Percentiles rank a stretch among this genome's conserved stretches.
phyloP scores from a whole-genome alignment of 2,888 invertebrate genomes.

The Ashinkailepas kermadecensis region DNA sequence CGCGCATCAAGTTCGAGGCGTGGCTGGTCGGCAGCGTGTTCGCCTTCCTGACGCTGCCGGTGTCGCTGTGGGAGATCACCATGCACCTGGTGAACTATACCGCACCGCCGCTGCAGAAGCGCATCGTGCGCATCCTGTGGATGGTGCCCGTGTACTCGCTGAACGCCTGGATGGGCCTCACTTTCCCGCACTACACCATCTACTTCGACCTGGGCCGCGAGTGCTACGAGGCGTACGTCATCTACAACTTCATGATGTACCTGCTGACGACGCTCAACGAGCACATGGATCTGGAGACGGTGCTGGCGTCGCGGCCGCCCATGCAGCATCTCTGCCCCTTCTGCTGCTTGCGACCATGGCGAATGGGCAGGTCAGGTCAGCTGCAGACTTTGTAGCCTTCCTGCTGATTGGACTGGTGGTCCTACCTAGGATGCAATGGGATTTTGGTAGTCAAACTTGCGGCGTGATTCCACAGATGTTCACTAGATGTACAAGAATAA shows the following conservation, averaged over 20 bases:
- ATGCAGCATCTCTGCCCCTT: constrained; percentile 83
- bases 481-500: too few relatives aligned
- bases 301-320: constrained; percentile 69
- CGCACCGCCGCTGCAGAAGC: constrained; percentile 82
- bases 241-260: constrained; percentile 96
- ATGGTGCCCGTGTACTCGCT: constrained; percentile 15
- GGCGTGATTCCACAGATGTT: too few relatives aligned
- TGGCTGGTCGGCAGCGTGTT: constrained; percentile 85
- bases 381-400: constrained; percentile 10
- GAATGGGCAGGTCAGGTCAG: constrained; percentile 69
- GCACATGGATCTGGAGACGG: constrained; percentile 73
- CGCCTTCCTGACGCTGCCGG: constrained; percentile 79
- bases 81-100: constrained; percentile 91
- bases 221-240: constrained; percentile 96
- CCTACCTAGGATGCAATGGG: too few relatives aligned
- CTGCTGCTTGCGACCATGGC: constrained; percentile 85
- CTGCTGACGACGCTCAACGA: constrained; percentile 79
- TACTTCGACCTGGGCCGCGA: constrained; percentile 88
- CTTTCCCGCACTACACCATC: constrained; percentile 58
- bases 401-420: too few relatives aligned
- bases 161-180: constrained; percentile 20
- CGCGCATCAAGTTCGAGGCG: constrained; percentile 34
- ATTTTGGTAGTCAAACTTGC: too few relatives aligned
- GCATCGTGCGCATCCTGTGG: constrained; percentile 56
- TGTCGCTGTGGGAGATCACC: constrained; percentile 89